phyloP scores from a whole-genome alignment of 2,797 vertebrate genomes.

The Enteromius trimaculatus region DNA sequence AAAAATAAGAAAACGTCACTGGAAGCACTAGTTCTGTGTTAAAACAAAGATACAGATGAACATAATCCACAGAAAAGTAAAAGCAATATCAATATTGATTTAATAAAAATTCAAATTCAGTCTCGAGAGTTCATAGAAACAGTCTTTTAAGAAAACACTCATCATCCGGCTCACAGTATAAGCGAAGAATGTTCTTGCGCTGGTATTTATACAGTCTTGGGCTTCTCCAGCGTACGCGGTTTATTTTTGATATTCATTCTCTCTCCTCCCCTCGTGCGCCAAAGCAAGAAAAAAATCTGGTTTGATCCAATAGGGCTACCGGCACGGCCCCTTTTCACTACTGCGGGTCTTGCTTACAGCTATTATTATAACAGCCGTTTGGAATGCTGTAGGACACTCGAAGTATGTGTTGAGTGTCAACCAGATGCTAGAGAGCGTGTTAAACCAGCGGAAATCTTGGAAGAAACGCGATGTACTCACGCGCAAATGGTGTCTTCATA shows the following conservation, averaged over 20 bases:
- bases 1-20: slow-evolving; percentile 14
- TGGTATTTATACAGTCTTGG: slow-evolving; percentile 92
- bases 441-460: not conserved
- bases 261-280: slow-evolving; percentile 86
- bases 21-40: not conserved
- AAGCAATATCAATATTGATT: not conserved
- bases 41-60: slow-evolving; percentile 1
- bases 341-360: slow-evolving; percentile 48
- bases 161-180: slow-evolving; percentile 55
- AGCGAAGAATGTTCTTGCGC: slow-evolving; percentile 71
- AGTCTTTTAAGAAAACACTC: slow-evolving; percentile 30
- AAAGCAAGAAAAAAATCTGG: slow-evolving; percentile 69
- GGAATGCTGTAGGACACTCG: slow-evolving; percentile 44
- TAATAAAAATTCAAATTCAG: not conserved
- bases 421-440: slow-evolving; percentile 25
- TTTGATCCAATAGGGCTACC: slow-evolving; percentile 82
- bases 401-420: slow-evolving; percentile 40
- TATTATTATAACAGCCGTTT: slow-evolving; percentile 59
- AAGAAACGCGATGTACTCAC: slow-evolving; percentile 9
- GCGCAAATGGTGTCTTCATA: not conserved
- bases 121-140: not conserved
- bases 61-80: not conserved
- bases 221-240: slow-evolving; percentile 87
- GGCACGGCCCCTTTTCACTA: slow-evolving; percentile 55
- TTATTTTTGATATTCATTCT: slow-evolving; percentile 91